phyloP scores from a whole-genome alignment of 1,140 invertebrate genomes.

The Artemia franciscana region DNA sequence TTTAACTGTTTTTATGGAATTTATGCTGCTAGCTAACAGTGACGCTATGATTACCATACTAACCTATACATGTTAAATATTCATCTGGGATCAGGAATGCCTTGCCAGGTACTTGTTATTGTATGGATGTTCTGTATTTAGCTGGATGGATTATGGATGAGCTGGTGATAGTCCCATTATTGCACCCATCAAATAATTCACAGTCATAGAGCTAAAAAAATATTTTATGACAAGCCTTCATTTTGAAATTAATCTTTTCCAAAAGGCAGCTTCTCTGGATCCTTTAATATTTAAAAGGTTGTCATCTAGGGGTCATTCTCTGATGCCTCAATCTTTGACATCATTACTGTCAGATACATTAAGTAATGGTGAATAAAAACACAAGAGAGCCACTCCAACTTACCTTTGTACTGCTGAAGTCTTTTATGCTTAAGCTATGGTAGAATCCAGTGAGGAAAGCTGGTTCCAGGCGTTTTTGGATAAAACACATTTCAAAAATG shows the following conservation, averaged over 20 bases:
- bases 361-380: neutral
- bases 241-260: neutral
- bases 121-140: too few relatives aligned
- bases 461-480: neutral
- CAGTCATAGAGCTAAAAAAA: too few relatives aligned
- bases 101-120: too few relatives aligned
- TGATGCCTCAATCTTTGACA: neutral
- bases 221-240: neutral
- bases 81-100: too few relatives aligned
- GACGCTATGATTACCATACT: too few relatives aligned
- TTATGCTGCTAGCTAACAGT: too few relatives aligned
- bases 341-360: neutral
- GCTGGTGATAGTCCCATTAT: too few relatives aligned
- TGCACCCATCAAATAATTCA: too few relatives aligned
- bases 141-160: too few relatives aligned
- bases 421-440: neutral
- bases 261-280: neutral
- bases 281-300: neutral
- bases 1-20: too few relatives aligned
- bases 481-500: neutral
- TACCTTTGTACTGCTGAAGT: neutral
- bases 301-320: neutral
- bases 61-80: too few relatives aligned
- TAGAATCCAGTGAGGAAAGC: neutral
- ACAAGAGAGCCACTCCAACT: neutral